Conservation (phyloP, 2,888 invertebrate species). For the Drosophila pseudotakahashii region DNA sequence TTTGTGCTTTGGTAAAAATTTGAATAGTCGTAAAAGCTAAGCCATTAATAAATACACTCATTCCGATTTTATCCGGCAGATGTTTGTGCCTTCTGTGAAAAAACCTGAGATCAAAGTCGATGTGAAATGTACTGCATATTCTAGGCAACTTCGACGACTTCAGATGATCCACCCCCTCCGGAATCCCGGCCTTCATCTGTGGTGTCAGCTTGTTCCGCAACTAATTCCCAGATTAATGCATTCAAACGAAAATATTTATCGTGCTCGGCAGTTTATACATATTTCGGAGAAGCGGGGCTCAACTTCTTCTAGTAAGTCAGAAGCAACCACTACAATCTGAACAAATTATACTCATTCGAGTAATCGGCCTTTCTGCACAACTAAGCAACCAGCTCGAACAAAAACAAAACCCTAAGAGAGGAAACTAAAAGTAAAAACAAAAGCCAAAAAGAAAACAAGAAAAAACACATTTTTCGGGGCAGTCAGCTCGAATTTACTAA, state of each 20-base stretch:
- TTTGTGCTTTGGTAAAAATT: not conserved
- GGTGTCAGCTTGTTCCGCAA: conserved; percentile 15
- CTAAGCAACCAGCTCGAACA: conserved; percentile 58
- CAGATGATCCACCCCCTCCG: conserved; percentile 9
- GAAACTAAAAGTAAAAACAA: conserved; percentile 32
- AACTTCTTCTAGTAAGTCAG: conserved; percentile 29
- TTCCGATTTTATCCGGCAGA: not conserved
- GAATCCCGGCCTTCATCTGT: not conserved
- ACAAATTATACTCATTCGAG: conserved; percentile 48
- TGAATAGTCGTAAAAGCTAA: not conserved
- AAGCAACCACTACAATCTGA: conserved; percentile 4
- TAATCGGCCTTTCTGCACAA: conserved; percentile 72
- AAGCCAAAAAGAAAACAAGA: conserved; percentile 18
- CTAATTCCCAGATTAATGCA: conserved; percentile 45
- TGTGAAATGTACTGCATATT: conserved; percentile 2
- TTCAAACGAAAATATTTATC: conserved; percentile 59
- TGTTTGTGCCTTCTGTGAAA: conserved; percentile 2
- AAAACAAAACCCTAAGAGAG: conserved; percentile 25
- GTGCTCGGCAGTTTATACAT: conserved; percentile 20
- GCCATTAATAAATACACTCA: not conserved
- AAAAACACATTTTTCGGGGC: conserved; percentile 61
- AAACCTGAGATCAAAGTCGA: not conserved
- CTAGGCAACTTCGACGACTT: conserved; percentile 1
- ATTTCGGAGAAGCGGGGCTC: conserved; percentile 56
- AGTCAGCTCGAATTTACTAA: conserved; percentile 55